Conservation (phyloP, 53 echinoderm and acorn worm species). For the Henricia sp. region DNA sequence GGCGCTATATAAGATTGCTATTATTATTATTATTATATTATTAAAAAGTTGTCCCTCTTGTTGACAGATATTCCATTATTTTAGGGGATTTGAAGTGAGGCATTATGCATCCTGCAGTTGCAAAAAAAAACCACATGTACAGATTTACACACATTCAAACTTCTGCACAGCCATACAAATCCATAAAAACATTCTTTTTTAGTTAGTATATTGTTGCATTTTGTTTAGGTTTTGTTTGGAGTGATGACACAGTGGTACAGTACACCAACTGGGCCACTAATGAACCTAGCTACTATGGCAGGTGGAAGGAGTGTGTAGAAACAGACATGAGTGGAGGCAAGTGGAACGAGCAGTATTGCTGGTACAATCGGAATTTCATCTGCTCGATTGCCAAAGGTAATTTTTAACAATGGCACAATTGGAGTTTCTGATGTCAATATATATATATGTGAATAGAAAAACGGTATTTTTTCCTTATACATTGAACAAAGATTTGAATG, state of each 20-base stretch:
- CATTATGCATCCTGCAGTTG: no score
- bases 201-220: neutral
- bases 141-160: neutral
- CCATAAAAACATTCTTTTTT: neutral
- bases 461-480: no score
- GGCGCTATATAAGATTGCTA: no score
- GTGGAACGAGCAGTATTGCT: constrained; percentile 73
- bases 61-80: no score
- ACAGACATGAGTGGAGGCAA: constrained; percentile 29
- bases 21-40: no score
- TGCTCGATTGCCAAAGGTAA: constrained; percentile 71
- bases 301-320: constrained; percentile 67
- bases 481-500: no score
- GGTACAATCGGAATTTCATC: constrained; percentile 39
- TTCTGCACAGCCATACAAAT: neutral
- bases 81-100: no score
- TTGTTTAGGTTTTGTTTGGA: constrained; percentile 67
- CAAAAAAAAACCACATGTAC: no score
- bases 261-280: constrained; percentile 72
- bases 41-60: no score
- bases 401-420: neutral
- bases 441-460: no score
- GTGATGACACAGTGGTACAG: constrained; percentile 60
- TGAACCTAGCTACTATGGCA: constrained; percentile 66
- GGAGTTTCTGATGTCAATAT: no score